Base-by-base conservation (phyloP, 1,140 invertebrate species). In the Holotrichia oblita region DNA sequence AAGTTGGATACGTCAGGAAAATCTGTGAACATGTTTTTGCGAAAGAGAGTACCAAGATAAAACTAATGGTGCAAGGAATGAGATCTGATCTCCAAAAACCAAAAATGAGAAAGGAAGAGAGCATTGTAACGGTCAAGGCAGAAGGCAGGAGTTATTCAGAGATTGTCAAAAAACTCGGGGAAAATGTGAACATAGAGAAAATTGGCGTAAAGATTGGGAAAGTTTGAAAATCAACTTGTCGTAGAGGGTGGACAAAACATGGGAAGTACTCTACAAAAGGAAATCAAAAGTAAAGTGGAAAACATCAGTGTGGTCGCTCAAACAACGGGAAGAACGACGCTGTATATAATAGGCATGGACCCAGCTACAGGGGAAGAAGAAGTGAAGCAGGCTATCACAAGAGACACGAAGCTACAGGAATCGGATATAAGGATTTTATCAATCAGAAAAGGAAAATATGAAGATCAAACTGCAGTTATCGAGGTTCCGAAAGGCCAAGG, bases 401-500 rank as follows among this genome's bases (percentile, higher is more conserved):
- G 55, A 20, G n/a, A 59, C 6, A 59, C 55, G 14, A 59, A n/a
- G 55, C 6, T n/a, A 4, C 6, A 59, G 17, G 14, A 4, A 59
- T 7, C 55, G 14, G 55, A 59, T 14, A 59, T 59, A n/a, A 59
- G 14, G 4, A 59, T 59, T 7, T 7, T 7, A 59, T 6, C 55
- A 59, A 7, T 59, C 6, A 59, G 55, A 59, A 59, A 6, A 59
- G 55, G 55, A 59, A 59, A 59, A 59, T 59, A 8, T 59, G 55
- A 59, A n/a, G 55, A 59, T n/a, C 6, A n/a, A n/a, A n/a, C n/a
- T n/a, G n/a, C n/a, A n/a, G n/a, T n/a, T n/a, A n/a, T n/a, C n/a
- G n/a, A n/a, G n/a, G n/a, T n/a, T n/a, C n/a, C n/a, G n/a, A n/a
- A n/a, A n/a, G n/a, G n/a, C n/a, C n/a, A n/a, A n/a, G n/a, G n/a